Conservation (phyloP, 2,113 vertebrate genomes). For the Elachura formosa region DNA sequence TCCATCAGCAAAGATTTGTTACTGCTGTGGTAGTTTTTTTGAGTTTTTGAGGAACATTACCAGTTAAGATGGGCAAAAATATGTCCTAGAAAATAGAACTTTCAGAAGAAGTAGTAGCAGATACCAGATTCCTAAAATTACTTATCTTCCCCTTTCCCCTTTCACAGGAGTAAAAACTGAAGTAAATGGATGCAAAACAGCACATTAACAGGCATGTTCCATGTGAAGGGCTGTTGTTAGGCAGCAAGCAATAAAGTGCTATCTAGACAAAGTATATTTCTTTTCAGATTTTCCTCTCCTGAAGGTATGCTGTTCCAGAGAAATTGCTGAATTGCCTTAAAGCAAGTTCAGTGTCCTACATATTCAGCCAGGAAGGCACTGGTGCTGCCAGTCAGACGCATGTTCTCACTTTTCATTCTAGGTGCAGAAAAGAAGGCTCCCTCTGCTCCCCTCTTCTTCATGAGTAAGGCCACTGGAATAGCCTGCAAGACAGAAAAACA, state of each 20-base stretch:
- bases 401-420: background rate
- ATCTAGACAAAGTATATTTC: background rate
- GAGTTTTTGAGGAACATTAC: background rate
- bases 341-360: background rate
- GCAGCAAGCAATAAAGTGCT: background rate
- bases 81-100: background rate
- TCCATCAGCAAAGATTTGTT: constrained; percentile 15
- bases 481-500: background rate
- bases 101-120: background rate
- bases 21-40: background rate
- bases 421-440: background rate
- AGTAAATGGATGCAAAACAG: background rate
- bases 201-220: background rate
- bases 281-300: background rate
- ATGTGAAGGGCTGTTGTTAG: background rate
- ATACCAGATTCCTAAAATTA: rapidly evolving
- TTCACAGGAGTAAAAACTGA: background rate
- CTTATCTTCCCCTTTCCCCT: background rate
- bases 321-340: background rate
- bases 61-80: background rate
- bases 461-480: background rate
- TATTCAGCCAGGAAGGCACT: background rate
- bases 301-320: background rate
- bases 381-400: background rate
- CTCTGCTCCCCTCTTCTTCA: background rate